Evolutionary conservation across 2,797 vertebrate genomes (phyloP), one percentile per base, ranked within the genome.

Genomic region (Ctenosaura bakeri): DNA sequence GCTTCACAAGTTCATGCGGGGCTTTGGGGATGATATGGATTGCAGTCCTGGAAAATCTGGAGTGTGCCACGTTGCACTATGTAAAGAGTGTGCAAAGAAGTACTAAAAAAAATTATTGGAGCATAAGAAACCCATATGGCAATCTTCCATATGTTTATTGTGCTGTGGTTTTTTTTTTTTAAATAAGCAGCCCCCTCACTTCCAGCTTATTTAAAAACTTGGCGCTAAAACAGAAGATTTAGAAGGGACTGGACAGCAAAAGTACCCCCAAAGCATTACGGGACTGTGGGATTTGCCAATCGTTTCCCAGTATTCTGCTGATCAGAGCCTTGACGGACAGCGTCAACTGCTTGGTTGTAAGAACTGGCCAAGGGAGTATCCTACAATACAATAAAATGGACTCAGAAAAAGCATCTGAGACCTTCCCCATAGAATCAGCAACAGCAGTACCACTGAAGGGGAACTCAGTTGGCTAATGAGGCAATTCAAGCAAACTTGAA

Each of bases 321-420:
- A 91, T 81, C 85, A 29, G 92, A 95, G 92, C 90, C 91, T 81
- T 91, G 85, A 93, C 93, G 88, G 88, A 88, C 77, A 93, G 54
- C 62, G 93, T 46, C 56, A 69, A 71, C 74, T 78, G 88, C 83
- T 74, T 83, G 90, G 4, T 81, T 71, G 85, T 42, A 92, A 73
- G 73, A 76, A 10, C 22, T 13, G n/a, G 13, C 46, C 38, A 42
- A 71, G 14, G 20, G n/a, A 18, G 13, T 20, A 26, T 50, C 52
- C 88, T 83, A 82, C 54, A 42, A 74, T 90, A 90, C 94, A 89
- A 59, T n/a, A 54, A 50, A 81, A 26, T n/a, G 8, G 3, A 50
- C 6, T 22, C 6, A 3, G 1, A 38, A 89, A 18, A 92, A 92
- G n/a, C 84, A 56, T 64, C 56, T 20, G n/a, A 10, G 29, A 83